Percentiles rank a stretch among this genome's conserved stretches.
Conservation (phyloP, 2,888 invertebrate species). For the Calliphora vomitoria region DNA sequence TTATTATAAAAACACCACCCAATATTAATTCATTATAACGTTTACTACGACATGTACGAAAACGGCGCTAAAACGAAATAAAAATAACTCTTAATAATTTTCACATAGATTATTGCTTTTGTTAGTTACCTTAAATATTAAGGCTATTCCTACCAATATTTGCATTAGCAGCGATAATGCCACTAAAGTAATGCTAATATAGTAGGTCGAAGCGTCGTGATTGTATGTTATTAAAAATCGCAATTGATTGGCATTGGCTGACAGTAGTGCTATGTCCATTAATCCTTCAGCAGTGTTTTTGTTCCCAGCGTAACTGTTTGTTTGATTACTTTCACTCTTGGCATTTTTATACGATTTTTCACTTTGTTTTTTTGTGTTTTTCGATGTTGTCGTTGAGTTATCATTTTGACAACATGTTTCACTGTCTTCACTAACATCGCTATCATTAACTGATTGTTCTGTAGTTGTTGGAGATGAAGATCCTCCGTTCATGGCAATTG, state of each 20-base stretch:
- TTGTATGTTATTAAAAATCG: conserved; percentile 88
- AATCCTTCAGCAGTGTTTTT: conserved; percentile 85
- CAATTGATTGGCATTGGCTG: conserved; percentile 89
- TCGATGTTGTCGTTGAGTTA: not conserved
- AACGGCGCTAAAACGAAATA: conserved; percentile 78
- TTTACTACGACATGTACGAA: conserved; percentile 79
- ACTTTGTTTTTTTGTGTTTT: not conserved
- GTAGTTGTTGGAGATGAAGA: not conserved
- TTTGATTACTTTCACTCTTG: conserved; percentile 12
- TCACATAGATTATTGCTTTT: no score
- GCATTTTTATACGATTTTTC: conserved; percentile 33
- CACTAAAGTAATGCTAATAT: conserved; percentile 86
- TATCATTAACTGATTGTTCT: conserved; percentile 38
- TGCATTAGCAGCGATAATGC: conserved; percentile 87
- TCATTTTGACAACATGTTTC: conserved; percentile 54
- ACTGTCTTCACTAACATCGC: conserved; percentile 50
- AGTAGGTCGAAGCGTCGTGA: conserved; percentile 86
- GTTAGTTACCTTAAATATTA: conserved; percentile 86
- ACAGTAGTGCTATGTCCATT: conserved; percentile 89
- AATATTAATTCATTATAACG: conserved; percentile 88
- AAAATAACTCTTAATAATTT: no score
- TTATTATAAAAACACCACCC: conserved; percentile 88
- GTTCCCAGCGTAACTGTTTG: conserved; percentile 79
- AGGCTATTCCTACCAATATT: conserved; percentile 87
- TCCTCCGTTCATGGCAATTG: conserved; percentile 23